A percentile compares a stretch with the other conserved stretches of the same genome.
These are phyloP conservation scores for Anthopleura xanthogrammica DNA, from an alignment of 92 coral and sea anemone species.

Conservation along the genomic window DNA sequence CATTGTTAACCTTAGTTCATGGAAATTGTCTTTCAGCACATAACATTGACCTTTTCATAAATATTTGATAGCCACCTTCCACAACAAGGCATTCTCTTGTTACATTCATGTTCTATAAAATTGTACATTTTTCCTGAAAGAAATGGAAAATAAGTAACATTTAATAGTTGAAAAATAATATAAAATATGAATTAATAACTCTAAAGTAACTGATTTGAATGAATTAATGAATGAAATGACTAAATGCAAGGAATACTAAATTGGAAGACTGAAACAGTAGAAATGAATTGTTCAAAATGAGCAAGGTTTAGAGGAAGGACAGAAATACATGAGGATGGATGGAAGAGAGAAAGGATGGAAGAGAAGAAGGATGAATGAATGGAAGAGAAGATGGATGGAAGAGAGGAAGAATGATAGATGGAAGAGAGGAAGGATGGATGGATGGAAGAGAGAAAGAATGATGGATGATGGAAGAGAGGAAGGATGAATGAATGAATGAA, in stretches of 20 bases:
- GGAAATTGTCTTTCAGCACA: too few species aligned
- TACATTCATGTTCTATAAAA: constrained; percentile 20
- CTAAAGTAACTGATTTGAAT: too few species aligned
- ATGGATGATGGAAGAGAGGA: not conserved
- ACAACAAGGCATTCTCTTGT: too few species aligned
- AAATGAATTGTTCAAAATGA: not conserved
- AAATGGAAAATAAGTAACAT: not conserved
- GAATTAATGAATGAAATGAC: not conserved
- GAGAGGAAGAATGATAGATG: not conserved
- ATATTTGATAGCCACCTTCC: too few species aligned
- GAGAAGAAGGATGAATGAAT: not conserved
- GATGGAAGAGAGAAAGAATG: not conserved
- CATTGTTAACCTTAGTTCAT: too few species aligned
- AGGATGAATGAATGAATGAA: too few species aligned
- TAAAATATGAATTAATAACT: too few species aligned
- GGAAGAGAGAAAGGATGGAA: too few species aligned
- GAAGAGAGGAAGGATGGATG: not conserved
- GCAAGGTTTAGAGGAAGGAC: not conserved
- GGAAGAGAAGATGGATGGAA: not conserved
- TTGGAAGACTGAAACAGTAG: too few species aligned
- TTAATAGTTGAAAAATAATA: too few species aligned
- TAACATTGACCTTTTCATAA: too few species aligned
- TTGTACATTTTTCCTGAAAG: constrained; percentile 45
- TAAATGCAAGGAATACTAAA: not conserved
- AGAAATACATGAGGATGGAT: too few species aligned